Evolutionary conservation across 2,113 vertebrate species (phyloP).

Genomic region (Columba janthina): DNA sequence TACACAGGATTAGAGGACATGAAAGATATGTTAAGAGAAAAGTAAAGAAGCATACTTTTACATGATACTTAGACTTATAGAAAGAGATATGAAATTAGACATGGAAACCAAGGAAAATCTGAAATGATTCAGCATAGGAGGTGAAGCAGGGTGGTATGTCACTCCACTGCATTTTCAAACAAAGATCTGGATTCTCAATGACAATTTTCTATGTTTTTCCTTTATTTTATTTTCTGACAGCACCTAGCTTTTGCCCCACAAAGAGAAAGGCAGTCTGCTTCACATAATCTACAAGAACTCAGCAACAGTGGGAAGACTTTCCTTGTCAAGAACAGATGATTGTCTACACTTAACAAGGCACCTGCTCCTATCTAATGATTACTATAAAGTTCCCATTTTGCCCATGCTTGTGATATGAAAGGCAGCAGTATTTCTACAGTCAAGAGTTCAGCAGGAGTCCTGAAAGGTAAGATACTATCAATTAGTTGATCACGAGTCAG

Average conservation of each 20-base stretch:
- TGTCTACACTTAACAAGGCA: neutral
- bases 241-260: neutral
- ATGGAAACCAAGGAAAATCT: neutral
- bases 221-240: neutral
- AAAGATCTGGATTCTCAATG: neutral
- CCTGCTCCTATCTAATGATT: neutral
- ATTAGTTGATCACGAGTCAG: neutral
- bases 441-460: neutral
- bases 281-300: neutral
- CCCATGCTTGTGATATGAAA: neutral
- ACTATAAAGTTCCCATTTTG: neutral
- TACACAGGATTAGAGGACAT: neutral
- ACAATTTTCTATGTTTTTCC: neutral
- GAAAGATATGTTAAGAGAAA: neutral
- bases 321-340: neutral
- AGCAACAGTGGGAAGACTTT: neutral
- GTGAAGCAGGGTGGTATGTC: neutral
- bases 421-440: neutral
- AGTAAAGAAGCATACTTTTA: neutral
- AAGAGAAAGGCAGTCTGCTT: neutral
- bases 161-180: neutral
- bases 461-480: neutral
- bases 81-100: neutral
- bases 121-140: neutral
- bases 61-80: neutral